A percentile compares a stretch with the other conserved stretches of the same genome.
Evolutionary conservation across 64 coral and sea anemone genomes (phyloP).

Genomic region (Actinia tenebrosa): DNA sequence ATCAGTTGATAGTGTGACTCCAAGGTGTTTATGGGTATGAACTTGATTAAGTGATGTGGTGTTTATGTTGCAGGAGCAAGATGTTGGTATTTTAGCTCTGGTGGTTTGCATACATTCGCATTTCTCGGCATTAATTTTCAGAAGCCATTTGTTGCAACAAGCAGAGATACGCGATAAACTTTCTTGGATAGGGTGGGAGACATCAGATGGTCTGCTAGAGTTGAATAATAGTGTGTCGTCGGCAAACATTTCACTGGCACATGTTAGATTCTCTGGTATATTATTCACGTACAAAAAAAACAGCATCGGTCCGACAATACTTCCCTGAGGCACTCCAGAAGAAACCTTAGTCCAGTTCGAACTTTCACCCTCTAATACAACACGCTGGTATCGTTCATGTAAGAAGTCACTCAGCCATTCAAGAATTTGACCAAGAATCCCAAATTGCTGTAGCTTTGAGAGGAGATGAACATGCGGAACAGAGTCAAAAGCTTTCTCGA

Average conservation of each 20-base stretch:
- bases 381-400: no score
- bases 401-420: no score
- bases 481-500: no score
- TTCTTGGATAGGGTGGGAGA: conserved; percentile 22
- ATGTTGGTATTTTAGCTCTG: not conserved
- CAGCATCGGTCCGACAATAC: no score
- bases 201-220: not conserved
- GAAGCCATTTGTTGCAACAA: not conserved
- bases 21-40: conserved; percentile 3
- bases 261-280: not conserved
- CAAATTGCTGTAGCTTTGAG: no score
- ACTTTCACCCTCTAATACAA: no score
- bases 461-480: no score
- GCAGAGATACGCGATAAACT: not conserved
- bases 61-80: not conserved
- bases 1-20: not conserved
- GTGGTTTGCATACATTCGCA: not conserved
- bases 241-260: not conserved
- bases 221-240: not conserved
- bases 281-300: no score
- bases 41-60: not conserved
- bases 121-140: conserved; percentile 20
- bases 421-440: no score
- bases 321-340: no score
- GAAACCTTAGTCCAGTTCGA: no score